Evolutionary conservation across 2,113 vertebrate species (phyloP), one percentile per base, ranked within the genome.

Genomic region (Gadus chalcogrammus): DNA sequence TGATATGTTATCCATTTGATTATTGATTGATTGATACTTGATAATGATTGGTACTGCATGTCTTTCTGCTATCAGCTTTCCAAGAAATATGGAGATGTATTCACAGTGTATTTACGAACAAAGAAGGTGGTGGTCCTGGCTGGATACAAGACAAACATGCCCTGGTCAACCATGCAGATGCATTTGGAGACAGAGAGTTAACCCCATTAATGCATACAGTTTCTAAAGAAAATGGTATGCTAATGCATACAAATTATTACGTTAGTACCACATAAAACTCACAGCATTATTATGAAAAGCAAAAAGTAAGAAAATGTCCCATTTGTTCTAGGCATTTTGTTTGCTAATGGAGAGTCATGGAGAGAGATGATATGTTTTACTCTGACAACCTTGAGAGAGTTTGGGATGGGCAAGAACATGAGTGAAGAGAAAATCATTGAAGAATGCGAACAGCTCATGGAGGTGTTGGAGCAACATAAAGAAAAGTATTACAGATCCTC

Each of bases 101-200:
- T 92, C 69, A 93, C 86, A 0, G 76, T 93, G 35, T 69, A 92
- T 56, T 85, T 93, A 61, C 93, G 92, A 6, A 83, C 87, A 11
- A 88, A 77, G 82, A 93, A 85, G 68, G 71, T 69, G 0, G 90
- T 93, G 48, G 86, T 93, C 1, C 68, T 92, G 58, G 73, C 88
- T 24, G 92, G 91, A 12, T 91, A 92, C 1, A 82, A 90, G 67
- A 79, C 73, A 92, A 85, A 64, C 84, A 93, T 15, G 92, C 91
- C 11, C 85, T 93, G 58, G 78, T 88, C 68, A 87, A 85, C 76
- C 77, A 87, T 0, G 87, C 89, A 60, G 90, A 89, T n/a, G 89
- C 89, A 20, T 93, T 93, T 84, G 61, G 61, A 62, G 61, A 28
- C 22, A 62, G 22, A 28, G 20, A 24, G 13, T 15, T 62, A 3